phyloP scores from a whole-genome alignment of 2,113 vertebrate genomes.

The Fregetta grallaria region DNA sequence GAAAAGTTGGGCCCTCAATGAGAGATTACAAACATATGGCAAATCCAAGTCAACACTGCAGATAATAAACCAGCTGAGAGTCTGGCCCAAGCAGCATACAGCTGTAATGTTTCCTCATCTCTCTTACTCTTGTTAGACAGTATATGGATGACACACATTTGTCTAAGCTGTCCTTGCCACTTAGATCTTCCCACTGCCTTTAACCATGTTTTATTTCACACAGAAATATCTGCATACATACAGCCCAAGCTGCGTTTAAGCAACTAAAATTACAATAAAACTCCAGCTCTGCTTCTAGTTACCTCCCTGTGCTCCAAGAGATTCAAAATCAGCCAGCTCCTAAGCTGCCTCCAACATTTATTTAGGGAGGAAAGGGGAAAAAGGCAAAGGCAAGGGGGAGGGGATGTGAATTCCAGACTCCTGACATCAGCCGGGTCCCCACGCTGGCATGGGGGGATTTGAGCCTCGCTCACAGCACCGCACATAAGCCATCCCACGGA shows the following conservation, averaged over 20 bases:
- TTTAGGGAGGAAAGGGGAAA: not conserved
- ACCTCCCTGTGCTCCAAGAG: not conserved
- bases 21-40: not conserved
- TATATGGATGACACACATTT: not conserved
- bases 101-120: not conserved
- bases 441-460: no score
- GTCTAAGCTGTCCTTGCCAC: not conserved
- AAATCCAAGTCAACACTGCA: not conserved
- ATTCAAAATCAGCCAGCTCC: not conserved
- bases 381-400: not conserved
- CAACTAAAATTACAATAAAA: not conserved
- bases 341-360: not conserved
- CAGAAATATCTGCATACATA: not conserved
- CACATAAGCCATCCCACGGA: not conserved
- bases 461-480: rapidly evolving
- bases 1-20: not conserved
- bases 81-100: not conserved
- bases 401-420: not conserved
- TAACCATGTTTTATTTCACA: not conserved
- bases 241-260: not conserved
- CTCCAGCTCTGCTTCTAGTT: not conserved
- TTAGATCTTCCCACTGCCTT: not conserved
- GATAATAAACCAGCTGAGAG: not conserved
- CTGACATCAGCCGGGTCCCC: not conserved
- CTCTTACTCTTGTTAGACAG: not conserved